A percentile compares a stretch with the other conserved stretches of the same genome.
Evolutionary conservation across 2,797 vertebrate species (phyloP).

Genomic region (Synaphobranchus kaupii): DNA sequence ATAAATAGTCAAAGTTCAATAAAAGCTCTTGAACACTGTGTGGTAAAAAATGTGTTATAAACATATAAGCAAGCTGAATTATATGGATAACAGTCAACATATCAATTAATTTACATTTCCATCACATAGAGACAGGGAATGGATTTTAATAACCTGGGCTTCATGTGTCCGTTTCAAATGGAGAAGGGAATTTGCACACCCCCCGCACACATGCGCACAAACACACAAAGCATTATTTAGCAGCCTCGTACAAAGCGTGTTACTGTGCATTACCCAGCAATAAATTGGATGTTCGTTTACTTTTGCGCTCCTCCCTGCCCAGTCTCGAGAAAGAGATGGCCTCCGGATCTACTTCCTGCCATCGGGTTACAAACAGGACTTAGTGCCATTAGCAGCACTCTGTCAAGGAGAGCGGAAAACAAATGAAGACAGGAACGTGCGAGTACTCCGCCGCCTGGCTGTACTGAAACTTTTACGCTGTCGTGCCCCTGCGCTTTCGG

Average conservation of each 20-base stretch:
- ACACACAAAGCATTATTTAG: background rate
- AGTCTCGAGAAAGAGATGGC: background rate
- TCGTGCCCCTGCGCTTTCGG: too few species aligned
- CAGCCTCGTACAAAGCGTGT: background rate
- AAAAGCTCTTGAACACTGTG: background rate
- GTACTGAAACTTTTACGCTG: background rate
- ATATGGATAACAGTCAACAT: background rate
- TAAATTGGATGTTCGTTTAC: background rate
- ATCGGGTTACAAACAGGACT: background rate
- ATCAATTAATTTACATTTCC: background rate
- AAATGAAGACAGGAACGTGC: background rate
- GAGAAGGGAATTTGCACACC: background rate
- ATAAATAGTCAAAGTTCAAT: background rate
- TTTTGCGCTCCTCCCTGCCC: background rate
- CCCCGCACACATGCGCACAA: background rate
- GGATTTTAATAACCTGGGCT: background rate
- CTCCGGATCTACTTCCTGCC: background rate
- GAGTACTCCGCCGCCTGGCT: background rate
- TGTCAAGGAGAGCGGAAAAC: background rate
- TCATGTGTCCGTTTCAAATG: background rate
- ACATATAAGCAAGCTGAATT: background rate
- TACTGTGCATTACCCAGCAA: background rate
- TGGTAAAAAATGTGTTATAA: background rate
- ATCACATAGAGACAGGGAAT: background rate
- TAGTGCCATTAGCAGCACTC: background rate